Evolutionary conservation across 1,140 invertebrate species (phyloP).

Genomic region (Atta cephalotes): DNA sequence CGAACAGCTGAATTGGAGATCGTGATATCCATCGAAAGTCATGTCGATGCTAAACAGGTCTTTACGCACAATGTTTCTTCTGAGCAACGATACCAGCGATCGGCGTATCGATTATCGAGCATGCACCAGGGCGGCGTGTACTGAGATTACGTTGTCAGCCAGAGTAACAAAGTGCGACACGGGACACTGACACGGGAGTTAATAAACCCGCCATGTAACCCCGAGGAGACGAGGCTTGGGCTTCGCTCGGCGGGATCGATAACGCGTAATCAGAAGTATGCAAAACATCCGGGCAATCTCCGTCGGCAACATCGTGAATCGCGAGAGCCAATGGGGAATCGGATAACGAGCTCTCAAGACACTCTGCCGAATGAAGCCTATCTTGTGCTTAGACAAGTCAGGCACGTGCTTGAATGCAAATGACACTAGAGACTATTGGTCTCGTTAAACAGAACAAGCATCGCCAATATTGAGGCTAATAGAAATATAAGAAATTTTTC

Average conservation of each 20-base stretch:
- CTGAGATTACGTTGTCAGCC: conserved; percentile 68
- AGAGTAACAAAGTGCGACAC: conserved; percentile 64
- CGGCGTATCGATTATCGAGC: conserved; percentile 64
- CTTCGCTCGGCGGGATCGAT: conserved; percentile 65
- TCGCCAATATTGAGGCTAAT: neutral
- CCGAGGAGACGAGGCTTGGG: conserved; percentile 41
- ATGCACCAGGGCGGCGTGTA: conserved; percentile 55
- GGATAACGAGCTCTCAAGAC: conserved; percentile 52
- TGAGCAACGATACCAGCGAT: conserved; percentile 61
- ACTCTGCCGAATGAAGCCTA: conserved; percentile 6
- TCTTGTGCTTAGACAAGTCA: conserved; percentile 32
- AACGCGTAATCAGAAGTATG: conserved; percentile 61
- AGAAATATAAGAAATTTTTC: neutral
- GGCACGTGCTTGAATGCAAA: conserved; percentile 26
- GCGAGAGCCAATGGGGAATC: conserved; percentile 21
- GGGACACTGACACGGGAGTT: conserved; percentile 62
- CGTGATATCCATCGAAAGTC: conserved; percentile 17
- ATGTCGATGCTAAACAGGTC: conserved; percentile 30
- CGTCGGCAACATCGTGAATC: conserved; percentile 40
- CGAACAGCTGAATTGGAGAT: conserved; percentile 1
- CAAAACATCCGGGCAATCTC: conserved; percentile 67
- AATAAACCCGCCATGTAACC: conserved; percentile 66
- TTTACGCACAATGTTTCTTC: conserved; percentile 50
- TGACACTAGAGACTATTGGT: neutral
- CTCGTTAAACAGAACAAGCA: neutral